A percentile compares a stretch with the other conserved stretches of the same genome.
Conservation (phyloP, 2,113 vertebrate genomes). For the Porphyrio hochstetteri region DNA sequence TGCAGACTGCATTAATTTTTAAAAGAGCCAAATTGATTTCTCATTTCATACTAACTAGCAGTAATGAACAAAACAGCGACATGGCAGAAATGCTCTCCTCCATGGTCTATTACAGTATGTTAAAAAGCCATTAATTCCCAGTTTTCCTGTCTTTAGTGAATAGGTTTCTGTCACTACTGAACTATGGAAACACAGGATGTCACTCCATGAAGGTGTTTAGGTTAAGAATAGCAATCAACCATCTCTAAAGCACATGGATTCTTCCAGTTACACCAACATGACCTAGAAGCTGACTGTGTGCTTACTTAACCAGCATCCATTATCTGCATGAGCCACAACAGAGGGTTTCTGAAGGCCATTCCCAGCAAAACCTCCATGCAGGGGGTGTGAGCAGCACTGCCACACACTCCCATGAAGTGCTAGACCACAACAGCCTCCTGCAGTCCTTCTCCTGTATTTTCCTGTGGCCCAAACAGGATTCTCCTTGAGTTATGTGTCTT, state of each 20-base stretch:
- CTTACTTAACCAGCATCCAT: not conserved
- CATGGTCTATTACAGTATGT: not conserved
- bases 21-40: constrained; percentile 34
- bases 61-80: constrained; percentile 17
- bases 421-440: not conserved
- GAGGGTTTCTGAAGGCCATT: not conserved
- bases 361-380: not conserved
- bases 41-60: constrained; percentile 16
- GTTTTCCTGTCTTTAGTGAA: not conserved
- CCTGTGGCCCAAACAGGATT: not conserved
- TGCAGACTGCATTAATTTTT: constrained; percentile 22
- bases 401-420: not conserved
- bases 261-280: not conserved
- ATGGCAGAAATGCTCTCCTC: not conserved
- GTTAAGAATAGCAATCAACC: not conserved
- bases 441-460: not conserved
- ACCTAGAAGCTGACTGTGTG: not conserved
- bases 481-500: not conserved
- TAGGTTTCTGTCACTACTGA: not conserved
- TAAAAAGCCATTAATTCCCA: constrained; percentile 32
- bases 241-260: not conserved
- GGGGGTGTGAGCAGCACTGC: not conserved
- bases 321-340: not conserved
- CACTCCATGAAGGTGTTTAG: not conserved
- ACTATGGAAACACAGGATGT: not conserved